Conservation (phyloP, 2,888 invertebrate species). For the Boloria selene region DNA sequence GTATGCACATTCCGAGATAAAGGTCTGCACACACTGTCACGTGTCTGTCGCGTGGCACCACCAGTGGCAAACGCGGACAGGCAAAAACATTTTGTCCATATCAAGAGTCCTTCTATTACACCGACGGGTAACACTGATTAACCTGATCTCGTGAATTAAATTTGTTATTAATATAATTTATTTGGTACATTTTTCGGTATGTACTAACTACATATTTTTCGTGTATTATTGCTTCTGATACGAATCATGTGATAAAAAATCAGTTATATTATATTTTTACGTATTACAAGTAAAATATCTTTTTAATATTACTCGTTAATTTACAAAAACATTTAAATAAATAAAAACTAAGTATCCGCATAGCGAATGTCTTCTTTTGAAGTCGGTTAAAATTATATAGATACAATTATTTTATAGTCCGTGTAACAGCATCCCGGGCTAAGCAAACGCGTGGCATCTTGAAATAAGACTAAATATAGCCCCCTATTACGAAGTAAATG, state of each 20-base stretch:
- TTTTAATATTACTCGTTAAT: too few relatives aligned
- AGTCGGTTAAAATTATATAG: background rate
- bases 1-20: constrained; percentile 78
- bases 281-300: too few relatives aligned
- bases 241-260: too few relatives aligned
- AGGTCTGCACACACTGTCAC: constrained; percentile 60
- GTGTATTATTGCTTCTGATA: too few relatives aligned
- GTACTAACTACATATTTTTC: too few relatives aligned
- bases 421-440: constrained; percentile 44
- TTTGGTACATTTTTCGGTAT: too few relatives aligned
- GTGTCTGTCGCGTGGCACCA: constrained; percentile 70
- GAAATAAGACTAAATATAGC: constrained; percentile 75
- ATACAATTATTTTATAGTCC: constrained; percentile 27
- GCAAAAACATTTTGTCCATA: constrained; percentile 62
- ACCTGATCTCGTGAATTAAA: background rate
- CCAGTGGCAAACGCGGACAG: constrained; percentile 59
- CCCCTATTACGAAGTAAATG: constrained; percentile 75
- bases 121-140: constrained; percentile 42
- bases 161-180: too few relatives aligned
- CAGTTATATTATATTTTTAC: too few relatives aligned
- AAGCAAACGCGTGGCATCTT: constrained; percentile 58
- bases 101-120: constrained; percentile 54
- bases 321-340: background rate
- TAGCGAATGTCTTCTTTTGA: background rate
- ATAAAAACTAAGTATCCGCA: background rate